These are phyloP conservation scores for Sarcophilus harrisii DNA, from an alignment of 2,797 vertebrate species.

Conservation along the genomic window DNA sequence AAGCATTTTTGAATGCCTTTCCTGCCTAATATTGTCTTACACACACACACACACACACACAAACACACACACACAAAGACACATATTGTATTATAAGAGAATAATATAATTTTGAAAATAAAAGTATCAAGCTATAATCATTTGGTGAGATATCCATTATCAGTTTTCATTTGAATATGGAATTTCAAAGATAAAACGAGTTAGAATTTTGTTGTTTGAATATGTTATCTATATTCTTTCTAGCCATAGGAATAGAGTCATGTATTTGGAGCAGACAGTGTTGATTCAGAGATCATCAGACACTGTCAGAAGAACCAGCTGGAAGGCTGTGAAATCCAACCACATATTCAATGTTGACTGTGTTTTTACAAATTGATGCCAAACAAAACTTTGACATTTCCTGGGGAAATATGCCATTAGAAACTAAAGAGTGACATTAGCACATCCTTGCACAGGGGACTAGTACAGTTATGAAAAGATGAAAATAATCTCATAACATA, in stretches of 20 bases:
- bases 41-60: too few relatives aligned
- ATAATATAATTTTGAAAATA: neutral
- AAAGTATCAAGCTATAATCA: slow-evolving; percentile 8
- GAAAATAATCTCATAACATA: neutral
- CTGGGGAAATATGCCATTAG: slow-evolving; percentile 35
- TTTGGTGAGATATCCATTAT: neutral
- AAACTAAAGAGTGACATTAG: slow-evolving; percentile 28
- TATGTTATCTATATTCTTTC: neutral
- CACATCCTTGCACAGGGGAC: neutral
- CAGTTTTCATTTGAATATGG: neutral
- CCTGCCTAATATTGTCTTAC: neutral
- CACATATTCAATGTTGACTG: neutral
- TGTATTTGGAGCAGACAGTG: neutral
- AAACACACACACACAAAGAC: too few relatives aligned
- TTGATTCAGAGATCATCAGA: neutral
- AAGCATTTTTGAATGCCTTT: neutral
- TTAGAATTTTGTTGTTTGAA: slow-evolving; percentile 9
- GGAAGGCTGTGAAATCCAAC: neutral
- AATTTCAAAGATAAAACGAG: neutral
- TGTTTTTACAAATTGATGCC: slow-evolving; percentile 22
- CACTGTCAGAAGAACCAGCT: neutral
- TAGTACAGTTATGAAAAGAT: neutral
- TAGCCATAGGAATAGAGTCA: neutral
- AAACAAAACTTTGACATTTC: slow-evolving; percentile 19
- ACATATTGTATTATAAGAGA: neutral